phyloP scores from a whole-genome alignment of 2,113 vertebrate species.

The Hipposideros armiger region DNA sequence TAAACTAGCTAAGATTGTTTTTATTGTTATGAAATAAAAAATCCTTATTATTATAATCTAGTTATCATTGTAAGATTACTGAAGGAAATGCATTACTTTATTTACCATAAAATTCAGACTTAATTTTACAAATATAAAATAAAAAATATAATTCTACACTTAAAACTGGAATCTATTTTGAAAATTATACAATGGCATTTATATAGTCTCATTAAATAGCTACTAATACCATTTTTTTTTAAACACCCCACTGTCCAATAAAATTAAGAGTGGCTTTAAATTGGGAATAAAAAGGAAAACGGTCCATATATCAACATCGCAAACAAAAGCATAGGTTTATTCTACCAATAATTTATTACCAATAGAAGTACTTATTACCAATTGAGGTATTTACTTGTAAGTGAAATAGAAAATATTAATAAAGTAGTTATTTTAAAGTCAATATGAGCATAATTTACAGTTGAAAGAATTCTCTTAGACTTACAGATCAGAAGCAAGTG shows the following conservation, averaged over 20 bases:
- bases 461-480: conserved; percentile 39
- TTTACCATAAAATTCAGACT: background rate
- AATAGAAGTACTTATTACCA: conserved; percentile 26
- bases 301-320: background rate
- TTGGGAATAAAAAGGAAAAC: conserved; percentile 83
- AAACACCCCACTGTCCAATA: background rate
- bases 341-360: conserved; percentile 62
- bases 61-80: background rate
- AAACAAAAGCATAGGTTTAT: background rate
- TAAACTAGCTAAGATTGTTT: background rate
- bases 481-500: conserved; percentile 61
- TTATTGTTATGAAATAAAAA: background rate
- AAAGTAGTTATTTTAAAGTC: conserved; percentile 55
- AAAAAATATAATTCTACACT: background rate
- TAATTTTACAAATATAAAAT: conserved; percentile 20
- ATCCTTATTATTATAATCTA: background rate
- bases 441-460: conserved; percentile 41
- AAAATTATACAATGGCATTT: background rate
- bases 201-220: background rate
- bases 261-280: conserved; percentile 89
- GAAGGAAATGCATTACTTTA: background rate
- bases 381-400: conserved; percentile 42
- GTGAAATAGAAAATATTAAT: conserved; percentile 41
- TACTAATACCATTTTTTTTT: background rate
- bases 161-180: conserved; percentile 32